Base-by-base conservation (phyloP, 2,797 vertebrate genomes). In the Bufotes viridis region DNA sequence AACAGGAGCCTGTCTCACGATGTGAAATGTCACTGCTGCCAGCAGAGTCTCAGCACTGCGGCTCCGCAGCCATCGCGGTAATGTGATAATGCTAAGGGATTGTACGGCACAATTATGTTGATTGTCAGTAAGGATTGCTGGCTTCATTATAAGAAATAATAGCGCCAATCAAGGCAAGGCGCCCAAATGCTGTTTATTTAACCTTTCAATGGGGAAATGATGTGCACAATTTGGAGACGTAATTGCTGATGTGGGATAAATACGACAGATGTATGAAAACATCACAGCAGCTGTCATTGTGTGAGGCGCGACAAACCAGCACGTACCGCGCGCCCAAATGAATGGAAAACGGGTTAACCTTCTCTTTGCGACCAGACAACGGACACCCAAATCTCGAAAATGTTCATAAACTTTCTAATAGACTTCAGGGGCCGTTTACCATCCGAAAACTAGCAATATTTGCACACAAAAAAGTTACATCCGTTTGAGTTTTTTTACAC, bases 161-260 rank as follows among this genome's bases (percentile, higher is more conserved):
- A 1, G 42, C 72, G 42, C 11, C 72, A 75, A 75, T 75, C 72
- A 75, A 51, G 22, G 12, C 20, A 7, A 75, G 42, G n/a, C 49
- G 49, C 42, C 22, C 49, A 53, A 75, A 22, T 0, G 49, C 72
- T n/a, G 72, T 53, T 22, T 75, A 53, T 75, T 75, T 75, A 75
- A 75, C 72, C 72, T 53, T 75, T 75, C 42, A 49, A 17, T 75
- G 1, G 49, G 49, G 49, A 75, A 75, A 75, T 53, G n/a, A 75
- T 75, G 9, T 1, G 18, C 2, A 18, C n/a, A 10, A 75, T 51
- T 22, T 51, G 42, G 42, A 75, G 72, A 22, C 17, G 72, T 75
- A 75, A 75, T 75, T 75, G 72, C 72, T 75, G 72, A 75, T 75
- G 1, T 51, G 72, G 72, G 72, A 75, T 75, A 53, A 75, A 75